phyloP scores from a whole-genome alignment of 2,113 vertebrate species.

The Anseranas semipalmata region DNA sequence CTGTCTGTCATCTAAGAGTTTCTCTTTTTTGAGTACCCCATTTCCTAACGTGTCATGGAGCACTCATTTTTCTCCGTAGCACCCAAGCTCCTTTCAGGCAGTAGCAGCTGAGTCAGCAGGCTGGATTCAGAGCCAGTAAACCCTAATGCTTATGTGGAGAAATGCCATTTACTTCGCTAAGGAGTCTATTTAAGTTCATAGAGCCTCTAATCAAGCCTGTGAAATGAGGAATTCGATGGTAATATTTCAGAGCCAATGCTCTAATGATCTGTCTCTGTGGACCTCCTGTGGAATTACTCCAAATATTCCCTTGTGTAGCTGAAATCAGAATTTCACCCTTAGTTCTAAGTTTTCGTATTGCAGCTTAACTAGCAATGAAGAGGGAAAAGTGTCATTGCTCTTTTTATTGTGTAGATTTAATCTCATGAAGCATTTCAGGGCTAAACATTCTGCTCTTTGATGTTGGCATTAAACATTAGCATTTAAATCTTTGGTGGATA shows the following conservation, averaged over 20 bases:
- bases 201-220: conserved; percentile 41
- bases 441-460: background rate
- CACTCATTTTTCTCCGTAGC: background rate
- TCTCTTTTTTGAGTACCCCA: background rate
- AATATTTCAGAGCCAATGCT: conserved; percentile 52
- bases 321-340: conserved; percentile 43
- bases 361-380: conserved; percentile 27
- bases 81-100: background rate
- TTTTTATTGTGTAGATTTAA: conserved; percentile 25
- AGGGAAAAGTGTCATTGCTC: background rate
- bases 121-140: background rate
- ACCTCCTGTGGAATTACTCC: conserved; percentile 39
- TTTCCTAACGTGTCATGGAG: background rate
- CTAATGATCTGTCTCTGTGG: conserved; percentile 44
- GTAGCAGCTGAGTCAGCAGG: conserved; percentile 25
- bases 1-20: background rate
- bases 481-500: conserved; percentile 48
- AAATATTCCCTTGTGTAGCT: conserved; percentile 28
- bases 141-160: background rate
- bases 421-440: conserved; percentile 17
- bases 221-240: conserved; percentile 50
- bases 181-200: conserved; percentile 44
- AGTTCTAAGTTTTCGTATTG: conserved; percentile 26
- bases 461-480: conserved; percentile 47
- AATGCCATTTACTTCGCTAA: conserved; percentile 4